Evolutionary conservation across 1,140 invertebrate genomes (phyloP), one percentile per base, ranked within the genome.

Genomic region (Drosophila ironensis): DNA sequence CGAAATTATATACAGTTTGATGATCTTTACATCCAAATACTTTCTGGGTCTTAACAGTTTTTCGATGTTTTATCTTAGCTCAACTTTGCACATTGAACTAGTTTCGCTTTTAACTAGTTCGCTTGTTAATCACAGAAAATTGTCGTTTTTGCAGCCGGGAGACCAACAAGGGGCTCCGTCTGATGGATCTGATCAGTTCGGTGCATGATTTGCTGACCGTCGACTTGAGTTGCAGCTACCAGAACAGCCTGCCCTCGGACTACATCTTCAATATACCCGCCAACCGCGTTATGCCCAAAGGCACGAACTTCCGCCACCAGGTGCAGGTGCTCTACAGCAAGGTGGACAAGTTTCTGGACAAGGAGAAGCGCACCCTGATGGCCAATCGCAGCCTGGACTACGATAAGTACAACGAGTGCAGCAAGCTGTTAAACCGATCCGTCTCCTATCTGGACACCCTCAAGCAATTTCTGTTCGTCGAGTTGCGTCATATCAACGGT

Each of bases 301-400:
- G 67, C 0, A 11, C 40, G 4, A 87, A 77, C 40, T 11, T 89
- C 14, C 87, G 73, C 35, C 61, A 84, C 52, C 87, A 89, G 17
- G 37, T 89, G 6, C 73, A 77, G 9, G 63, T 87, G 12, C n/a
- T 87, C 12, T 63, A 22, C 46, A 63, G 47, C 38, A 87, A 89
- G n/a, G 12, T 63, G 6, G 72, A 78, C 0, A 63, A 64, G 1
- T 89, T 89, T 20, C 14, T 74, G 1, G 3, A 0, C 2, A 25
- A 9, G 0, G 60, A 60, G n/a, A 63, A 72, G n/a, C 63, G 76
- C 12, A 33, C 52, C 0, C 37, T 89, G 42, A 68, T 74, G 28
- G 9, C 33, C 0, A 87, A 89, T 56, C 78, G 72, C 14, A 4
- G 54, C 8, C 72, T 81, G 12, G 78, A 84, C 40, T 70, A 44